Evolutionary conservation across 53 echinoderm and acorn worm genomes (phyloP), one percentile per base, ranked within the genome.

Genomic region (Apostichopus leukothele): DNA sequence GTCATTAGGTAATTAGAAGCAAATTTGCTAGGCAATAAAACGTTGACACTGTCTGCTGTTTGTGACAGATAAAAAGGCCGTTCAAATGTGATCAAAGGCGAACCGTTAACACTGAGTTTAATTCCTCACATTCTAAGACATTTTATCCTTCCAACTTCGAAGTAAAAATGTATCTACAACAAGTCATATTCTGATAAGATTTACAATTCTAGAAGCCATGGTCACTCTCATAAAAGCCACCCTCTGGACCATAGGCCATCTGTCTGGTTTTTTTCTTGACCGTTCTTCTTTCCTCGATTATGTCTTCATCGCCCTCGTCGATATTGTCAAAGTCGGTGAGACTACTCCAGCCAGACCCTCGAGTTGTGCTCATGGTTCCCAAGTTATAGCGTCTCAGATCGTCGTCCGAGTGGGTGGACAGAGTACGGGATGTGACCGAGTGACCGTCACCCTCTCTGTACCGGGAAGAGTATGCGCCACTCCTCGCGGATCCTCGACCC

Each of bases 401-500:
- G 11, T 91, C 91, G 20, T 88, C 83, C 13, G 91, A 91, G 50
- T 91, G 88, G 60, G 75, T 75, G 2, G 91, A 91, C 25, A 91
- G 19, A 19, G 88, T 91, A 11, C 76, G 88, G 5, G 91, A 91
- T 13, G 88, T 84, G 22, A 80, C 60, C 0, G 91, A 91, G 81
- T 87, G 88, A 23, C 76, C 79, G 25, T 91, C 91, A 21, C 75
- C 85, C 50, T 25, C n/a, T 18, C 85, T 23, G 7, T 5, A 12
- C 18, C 16, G 11, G 52, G 5, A 5, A 5, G 26, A 63, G 83
- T 52, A 20, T 14, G 25, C 13, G 23, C 85, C 85, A 50, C 85
- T 67, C 11, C 85, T 85, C 12, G 11, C 18, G 19, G 66, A 63
- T 5, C 50, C 11, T 5, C 11, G 50, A 11, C 52, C 50, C 16